A percentile compares a stretch with the other conserved stretches of the same genome.
Conservation (phyloP, 2,797 vertebrate genomes). For the Phoxinus dragarum region DNA sequence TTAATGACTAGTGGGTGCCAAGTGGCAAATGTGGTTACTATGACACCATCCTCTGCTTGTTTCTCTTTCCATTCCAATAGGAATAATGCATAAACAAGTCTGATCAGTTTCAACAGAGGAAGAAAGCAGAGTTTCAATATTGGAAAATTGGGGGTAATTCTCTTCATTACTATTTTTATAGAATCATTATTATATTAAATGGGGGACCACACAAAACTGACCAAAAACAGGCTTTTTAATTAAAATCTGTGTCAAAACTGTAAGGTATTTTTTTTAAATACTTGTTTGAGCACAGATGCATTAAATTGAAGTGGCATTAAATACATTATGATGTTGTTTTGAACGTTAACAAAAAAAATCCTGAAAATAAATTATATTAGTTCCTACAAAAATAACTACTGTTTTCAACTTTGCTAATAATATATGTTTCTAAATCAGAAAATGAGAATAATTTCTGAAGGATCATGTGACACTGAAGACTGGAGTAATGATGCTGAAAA, state of each 20-base stretch:
- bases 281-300: background rate
- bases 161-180: background rate
- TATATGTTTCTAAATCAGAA: background rate
- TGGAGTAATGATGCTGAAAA: background rate
- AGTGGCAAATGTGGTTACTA: constrained; percentile 66
- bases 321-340: background rate
- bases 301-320: background rate
- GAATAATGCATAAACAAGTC: constrained; percentile 55
- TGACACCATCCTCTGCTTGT: constrained; percentile 65
- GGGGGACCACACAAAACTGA: background rate
- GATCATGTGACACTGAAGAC: background rate
- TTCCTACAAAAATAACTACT: background rate
- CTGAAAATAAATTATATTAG: background rate
- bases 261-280: background rate
- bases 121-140: background rate
- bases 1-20: constrained; percentile 79
- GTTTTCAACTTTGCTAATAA: background rate
- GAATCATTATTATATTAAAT: background rate
- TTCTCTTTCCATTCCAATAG: constrained; percentile 65
- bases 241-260: background rate
- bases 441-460: background rate
- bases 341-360: background rate
- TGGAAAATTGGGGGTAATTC: background rate
- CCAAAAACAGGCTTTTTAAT: background rate
- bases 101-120: constrained; percentile 50